A percentile compares a stretch with the other conserved stretches of the same genome.
Conservation (phyloP, 2,797 vertebrate species). For the Spondyliosoma cantharus region DNA sequence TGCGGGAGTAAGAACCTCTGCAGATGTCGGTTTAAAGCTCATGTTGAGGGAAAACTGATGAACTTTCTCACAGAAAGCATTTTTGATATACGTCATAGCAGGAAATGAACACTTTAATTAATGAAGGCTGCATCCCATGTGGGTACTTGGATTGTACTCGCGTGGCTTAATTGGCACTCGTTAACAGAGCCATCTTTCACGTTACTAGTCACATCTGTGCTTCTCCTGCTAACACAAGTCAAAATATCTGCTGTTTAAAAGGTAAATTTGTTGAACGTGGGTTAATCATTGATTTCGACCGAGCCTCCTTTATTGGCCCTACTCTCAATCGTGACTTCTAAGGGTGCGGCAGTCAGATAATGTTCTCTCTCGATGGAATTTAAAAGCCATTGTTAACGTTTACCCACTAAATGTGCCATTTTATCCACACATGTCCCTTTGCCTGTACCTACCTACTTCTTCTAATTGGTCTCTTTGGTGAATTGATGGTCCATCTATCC, state of each 20-base stretch:
- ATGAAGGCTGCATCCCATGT: slow-evolving; percentile 1
- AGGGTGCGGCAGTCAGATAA: not conserved
- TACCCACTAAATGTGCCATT: too few relatives aligned
- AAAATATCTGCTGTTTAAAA: not conserved
- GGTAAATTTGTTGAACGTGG: not conserved
- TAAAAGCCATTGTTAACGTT: too few relatives aligned
- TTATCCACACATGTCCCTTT: too few relatives aligned
- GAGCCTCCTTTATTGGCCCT: not conserved
- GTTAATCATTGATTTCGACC: not conserved
- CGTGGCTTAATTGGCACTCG: not conserved
- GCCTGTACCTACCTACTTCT: too few relatives aligned
- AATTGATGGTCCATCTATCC: too few relatives aligned
- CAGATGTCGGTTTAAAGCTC: slow-evolving; percentile 27
- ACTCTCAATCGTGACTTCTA: not conserved
- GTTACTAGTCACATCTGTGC: not conserved
- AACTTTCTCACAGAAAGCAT: slow-evolving; percentile 5
- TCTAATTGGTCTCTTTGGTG: too few relatives aligned
- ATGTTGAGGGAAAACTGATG: slow-evolving; percentile 11
- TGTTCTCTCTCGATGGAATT: not conserved
- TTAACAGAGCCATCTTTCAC: not conserved
- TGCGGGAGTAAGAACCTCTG: not conserved
- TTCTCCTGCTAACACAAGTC: not conserved
- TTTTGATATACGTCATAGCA: not conserved
- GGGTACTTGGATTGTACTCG: not conserved
- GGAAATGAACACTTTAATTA: not conserved